Conservation (phyloP, 1,140 invertebrate species). For the Dinothrombium tinctorium region DNA sequence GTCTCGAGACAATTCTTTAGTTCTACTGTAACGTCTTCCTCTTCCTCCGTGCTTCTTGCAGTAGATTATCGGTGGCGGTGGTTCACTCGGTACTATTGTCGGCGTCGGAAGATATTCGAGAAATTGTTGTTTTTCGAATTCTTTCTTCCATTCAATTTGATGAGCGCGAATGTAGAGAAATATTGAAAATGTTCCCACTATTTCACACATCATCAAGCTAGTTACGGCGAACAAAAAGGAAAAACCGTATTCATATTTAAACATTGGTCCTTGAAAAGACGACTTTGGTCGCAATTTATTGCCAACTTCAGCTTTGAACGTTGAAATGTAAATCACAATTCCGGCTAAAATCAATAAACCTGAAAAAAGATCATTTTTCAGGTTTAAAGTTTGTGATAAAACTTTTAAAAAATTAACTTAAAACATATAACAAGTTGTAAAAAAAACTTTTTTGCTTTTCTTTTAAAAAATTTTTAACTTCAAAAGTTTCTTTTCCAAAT, state of each 20-base stretch:
- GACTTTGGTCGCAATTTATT: slow-evolving; percentile 54
- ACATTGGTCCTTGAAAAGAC: slow-evolving; percentile 34
- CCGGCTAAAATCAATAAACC: slow-evolving; percentile 64
- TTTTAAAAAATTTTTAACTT: no score
- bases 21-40: slow-evolving; percentile 6
- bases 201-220: slow-evolving; percentile 53
- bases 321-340: slow-evolving; percentile 72
- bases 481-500: no score
- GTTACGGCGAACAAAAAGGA: slow-evolving; percentile 57
- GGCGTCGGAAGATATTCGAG: neutral
- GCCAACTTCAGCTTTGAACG: slow-evolving; percentile 67
- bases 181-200: slow-evolving; percentile 57
- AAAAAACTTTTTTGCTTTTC: no score
- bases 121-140: slow-evolving; percentile 1
- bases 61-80: neutral
- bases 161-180: slow-evolving; percentile 57
- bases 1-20: slow-evolving; percentile 8
- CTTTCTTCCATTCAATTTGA: slow-evolving; percentile 28
- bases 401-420: no score
- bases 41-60: slow-evolving; percentile 10
- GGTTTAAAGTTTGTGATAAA: no score
- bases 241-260: slow-evolving; percentile 63
- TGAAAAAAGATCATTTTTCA: no score
- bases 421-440: no score
- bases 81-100: neutral